Evolutionary conservation across 2,113 vertebrate species (phyloP), one percentile per base, ranked within the genome.

Genomic region (Cyanocitta stelleri): DNA sequence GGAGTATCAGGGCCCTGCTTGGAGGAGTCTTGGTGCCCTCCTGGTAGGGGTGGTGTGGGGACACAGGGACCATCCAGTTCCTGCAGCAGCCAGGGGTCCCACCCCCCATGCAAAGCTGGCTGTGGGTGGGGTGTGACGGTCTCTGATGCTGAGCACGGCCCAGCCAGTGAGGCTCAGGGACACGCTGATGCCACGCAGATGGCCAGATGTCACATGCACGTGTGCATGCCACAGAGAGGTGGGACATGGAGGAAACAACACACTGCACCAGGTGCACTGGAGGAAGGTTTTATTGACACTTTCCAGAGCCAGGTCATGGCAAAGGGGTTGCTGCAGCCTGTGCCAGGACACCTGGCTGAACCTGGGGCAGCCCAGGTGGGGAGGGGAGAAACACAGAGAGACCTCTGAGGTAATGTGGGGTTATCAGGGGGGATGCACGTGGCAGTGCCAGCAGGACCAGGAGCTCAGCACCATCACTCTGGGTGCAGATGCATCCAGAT

Each of bases 221-320:
- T 35, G 21, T 19, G 44, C 37, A 29, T 24, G 4, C 13, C 33
- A 5, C 41, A 46, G 55, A 52, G 59, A 62, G 46, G 11, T 1
- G 10, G 71, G 19, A 20, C 24, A 9, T 0, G 4, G 21, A 76
- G 37, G 35, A 83, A 30, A 63, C 35, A 88, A 16, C 33, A 85
- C 4, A 0, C 22, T 10, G 15, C 51, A 48, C 11, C 33, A 54
- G 46, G 7, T 5, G 16, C 64, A 13, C 9, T 9, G 26, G 20
- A n/a, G 30, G n/a, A 74, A 37, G 41, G 29, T 12, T 97, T 97
- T 97, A 95, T 89, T 96, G 85, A 58, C 12, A 21, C 7, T 62
- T 89, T 73, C 13, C 41, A 54, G 27, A 79, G 35, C 39, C 2
- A 14, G 27, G 10, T 33, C 6, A 29, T 11, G 44, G 56, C 73